A percentile compares a stretch with the other conserved stretches of the same genome.
Conservation (phyloP, 2,113 vertebrate species). For the Trematocara macrostoma region DNA sequence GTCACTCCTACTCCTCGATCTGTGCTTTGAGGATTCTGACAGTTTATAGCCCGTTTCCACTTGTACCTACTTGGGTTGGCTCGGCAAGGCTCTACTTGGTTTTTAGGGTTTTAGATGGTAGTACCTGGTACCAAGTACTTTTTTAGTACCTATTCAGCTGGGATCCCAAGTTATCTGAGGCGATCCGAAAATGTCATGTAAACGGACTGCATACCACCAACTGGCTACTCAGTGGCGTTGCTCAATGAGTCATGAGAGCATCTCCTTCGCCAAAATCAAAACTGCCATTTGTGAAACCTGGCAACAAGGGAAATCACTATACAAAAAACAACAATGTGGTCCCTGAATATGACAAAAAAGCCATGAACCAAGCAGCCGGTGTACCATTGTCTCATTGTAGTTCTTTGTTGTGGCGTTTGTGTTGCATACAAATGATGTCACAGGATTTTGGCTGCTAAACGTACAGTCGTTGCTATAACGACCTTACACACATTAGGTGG, state of each 20-base stretch:
- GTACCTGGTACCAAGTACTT: neutral
- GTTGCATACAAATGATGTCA: neutral
- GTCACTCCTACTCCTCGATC: neutral
- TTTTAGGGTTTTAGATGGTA: neutral
- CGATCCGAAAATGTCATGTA: neutral
- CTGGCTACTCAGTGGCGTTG: neutral
- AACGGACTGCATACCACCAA: neutral
- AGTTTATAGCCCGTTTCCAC: neutral
- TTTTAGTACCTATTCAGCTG: neutral
- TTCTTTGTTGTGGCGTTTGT: neutral
- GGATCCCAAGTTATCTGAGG: neutral
- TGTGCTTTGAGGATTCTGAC: neutral
- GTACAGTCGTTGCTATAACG: neutral
- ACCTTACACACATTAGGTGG: neutral
- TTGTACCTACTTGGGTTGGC: neutral
- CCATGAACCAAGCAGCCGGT: neutral
- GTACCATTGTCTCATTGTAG: neutral
- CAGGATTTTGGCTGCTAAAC: neutral
- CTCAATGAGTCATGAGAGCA: neutral
- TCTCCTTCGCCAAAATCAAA: neutral
- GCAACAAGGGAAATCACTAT: neutral
- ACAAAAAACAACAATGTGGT: neutral
- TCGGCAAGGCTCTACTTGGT: neutral
- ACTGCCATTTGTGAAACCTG: neutral
- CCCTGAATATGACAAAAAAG: neutral